A percentile compares a stretch with the other conserved stretches of the same genome.
phyloP scores from a whole-genome alignment of 2,888 invertebrate genomes.

The Apomyelois bistriatella region DNA sequence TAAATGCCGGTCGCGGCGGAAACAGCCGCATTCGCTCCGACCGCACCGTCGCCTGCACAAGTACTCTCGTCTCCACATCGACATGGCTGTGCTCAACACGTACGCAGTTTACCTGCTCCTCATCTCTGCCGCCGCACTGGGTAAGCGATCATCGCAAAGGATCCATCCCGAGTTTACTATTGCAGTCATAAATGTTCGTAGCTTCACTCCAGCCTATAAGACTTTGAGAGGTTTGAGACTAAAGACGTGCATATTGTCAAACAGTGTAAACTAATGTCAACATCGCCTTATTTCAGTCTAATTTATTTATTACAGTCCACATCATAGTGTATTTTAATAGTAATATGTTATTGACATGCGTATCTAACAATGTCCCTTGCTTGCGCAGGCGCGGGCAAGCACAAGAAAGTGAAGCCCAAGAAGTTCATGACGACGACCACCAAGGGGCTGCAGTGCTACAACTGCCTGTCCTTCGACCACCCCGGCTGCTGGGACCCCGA shows the following conservation, averaged over 20 bases:
- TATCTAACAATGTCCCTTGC: neutral
- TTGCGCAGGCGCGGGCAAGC: constrained; percentile 43
- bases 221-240: too few relatives aligned
- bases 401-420: constrained; percentile 64
- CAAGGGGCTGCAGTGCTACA: constrained; percentile 71
- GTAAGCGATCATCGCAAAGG: constrained; percentile 36
- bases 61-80: constrained; percentile 14
- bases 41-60: neutral
- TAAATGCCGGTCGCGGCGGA: constrained; percentile 35
- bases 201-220: too few relatives aligned
- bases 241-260: too few relatives aligned
- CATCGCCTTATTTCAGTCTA: too few relatives aligned
- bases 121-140: constrained; percentile 46
- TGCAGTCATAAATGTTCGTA: too few relatives aligned
- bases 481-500: constrained; percentile 76
- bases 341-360: neutral
- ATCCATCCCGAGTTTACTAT: too few relatives aligned
- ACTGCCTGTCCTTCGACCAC: constrained; percentile 72
- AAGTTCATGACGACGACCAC: constrained; percentile 60
- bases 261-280: too few relatives aligned
- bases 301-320: too few relatives aligned
- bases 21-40: constrained; percentile 26
- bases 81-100: constrained; percentile 39
- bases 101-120: constrained; percentile 49
- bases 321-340: too few relatives aligned